Evolutionary conservation across 2,888 invertebrate species (phyloP).

Genomic region (Mactromeris polynyma): DNA sequence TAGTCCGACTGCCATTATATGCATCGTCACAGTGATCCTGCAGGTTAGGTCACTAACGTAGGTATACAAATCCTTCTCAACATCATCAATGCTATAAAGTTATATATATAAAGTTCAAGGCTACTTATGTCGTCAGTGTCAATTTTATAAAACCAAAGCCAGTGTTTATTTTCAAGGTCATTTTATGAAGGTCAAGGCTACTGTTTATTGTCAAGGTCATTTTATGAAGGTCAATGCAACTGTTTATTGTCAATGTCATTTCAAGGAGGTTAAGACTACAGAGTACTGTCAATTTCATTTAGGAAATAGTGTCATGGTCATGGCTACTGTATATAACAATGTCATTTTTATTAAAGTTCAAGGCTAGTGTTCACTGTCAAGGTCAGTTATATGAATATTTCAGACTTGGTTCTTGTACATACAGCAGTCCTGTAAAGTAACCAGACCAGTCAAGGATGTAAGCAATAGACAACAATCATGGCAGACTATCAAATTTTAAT

Average conservation of each 20-base stretch:
- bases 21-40: neutral
- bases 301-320: too few relatives aligned
- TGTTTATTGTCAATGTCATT: neutral
- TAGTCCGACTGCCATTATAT: neutral
- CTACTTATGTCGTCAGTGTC: neutral
- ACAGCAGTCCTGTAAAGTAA: too few relatives aligned
- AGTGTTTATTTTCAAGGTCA: neutral
- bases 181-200: neutral
- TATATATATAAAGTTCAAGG: neutral
- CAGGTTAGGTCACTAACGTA: neutral
- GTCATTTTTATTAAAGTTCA: neutral
- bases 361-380: neutral
- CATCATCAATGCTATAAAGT: neutral
- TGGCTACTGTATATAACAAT: too few relatives aligned
- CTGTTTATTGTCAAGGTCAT: neutral
- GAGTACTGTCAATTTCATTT: neutral
- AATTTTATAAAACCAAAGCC: neutral
- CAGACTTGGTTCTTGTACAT: too few relatives aligned
- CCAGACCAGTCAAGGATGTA: neutral
- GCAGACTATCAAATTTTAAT: constrained; percentile 70
- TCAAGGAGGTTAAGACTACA: neutral
- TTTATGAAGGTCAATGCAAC: neutral
- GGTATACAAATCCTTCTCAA: neutral
- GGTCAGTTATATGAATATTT: neutral
- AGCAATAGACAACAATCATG: constrained; percentile 1